Conservation (phyloP, 2,888 invertebrate species). For the Acronicta psi region DNA sequence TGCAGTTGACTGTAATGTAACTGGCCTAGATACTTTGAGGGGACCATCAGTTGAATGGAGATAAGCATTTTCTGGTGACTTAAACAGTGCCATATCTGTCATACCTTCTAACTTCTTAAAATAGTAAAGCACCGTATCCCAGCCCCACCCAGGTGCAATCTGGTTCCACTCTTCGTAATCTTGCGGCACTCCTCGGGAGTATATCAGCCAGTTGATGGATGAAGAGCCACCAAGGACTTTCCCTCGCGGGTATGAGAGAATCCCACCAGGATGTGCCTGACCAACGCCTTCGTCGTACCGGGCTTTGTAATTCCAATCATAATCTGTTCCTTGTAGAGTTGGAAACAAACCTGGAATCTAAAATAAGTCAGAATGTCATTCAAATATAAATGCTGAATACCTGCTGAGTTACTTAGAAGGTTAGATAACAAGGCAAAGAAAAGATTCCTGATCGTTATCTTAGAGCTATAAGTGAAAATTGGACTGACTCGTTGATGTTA, state of each 20-base stretch:
- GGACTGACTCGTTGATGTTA: too few species aligned
- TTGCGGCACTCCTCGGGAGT: slow-evolving; percentile 67
- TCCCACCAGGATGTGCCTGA: slow-evolving; percentile 54
- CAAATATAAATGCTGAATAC: too few species aligned
- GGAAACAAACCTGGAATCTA: slow-evolving; percentile 70
- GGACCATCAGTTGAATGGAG: slow-evolving; percentile 71
- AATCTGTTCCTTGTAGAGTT: slow-evolving; percentile 62
- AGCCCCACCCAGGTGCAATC: slow-evolving; percentile 71
- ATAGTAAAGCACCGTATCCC: slow-evolving; percentile 67
- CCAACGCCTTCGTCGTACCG: slow-evolving; percentile 61
- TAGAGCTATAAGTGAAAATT: too few species aligned
- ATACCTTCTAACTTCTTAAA: slow-evolving; percentile 73
- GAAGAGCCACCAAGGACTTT: slow-evolving; percentile 74
- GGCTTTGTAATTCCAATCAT: slow-evolving; percentile 68
- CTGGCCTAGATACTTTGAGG: slow-evolving; percentile 65
- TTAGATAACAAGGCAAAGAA: too few species aligned
- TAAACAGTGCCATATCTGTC: slow-evolving; percentile 64
- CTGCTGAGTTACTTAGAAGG: too few species aligned
- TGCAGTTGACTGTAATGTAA: slow-evolving; percentile 55
- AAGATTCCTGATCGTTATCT: too few species aligned
- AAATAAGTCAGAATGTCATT: slow-evolving; percentile 16
- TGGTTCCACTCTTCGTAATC: slow-evolving; percentile 70
- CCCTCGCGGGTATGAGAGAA: slow-evolving; percentile 62
- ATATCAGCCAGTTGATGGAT: slow-evolving; percentile 68
- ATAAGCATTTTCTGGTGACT: slow-evolving; percentile 57